Evolutionary conservation across 2,797 vertebrate genomes (phyloP), one percentile per base, ranked within the genome.

Genomic region (Anniella stebbinsi): DNA sequence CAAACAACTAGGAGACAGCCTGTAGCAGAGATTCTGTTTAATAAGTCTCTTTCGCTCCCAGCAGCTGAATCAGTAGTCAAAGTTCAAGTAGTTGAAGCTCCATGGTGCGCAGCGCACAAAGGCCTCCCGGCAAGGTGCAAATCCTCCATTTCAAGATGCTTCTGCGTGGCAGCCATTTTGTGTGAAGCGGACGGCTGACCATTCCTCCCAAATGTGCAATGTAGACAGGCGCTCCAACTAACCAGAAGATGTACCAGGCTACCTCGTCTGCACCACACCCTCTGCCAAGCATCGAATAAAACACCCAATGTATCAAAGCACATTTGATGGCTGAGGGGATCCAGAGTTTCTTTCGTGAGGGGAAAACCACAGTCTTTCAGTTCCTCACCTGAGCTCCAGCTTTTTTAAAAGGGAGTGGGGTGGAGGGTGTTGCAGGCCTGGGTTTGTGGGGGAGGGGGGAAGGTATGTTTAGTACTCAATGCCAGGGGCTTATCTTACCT

Each of bases 391-490:
- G 12, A 28, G 13, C 3, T 38, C 30, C 5, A 87, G 57, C 6
- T 23, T 1, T 73, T 45, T 25, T 2, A 28, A 86, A 76, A 30
- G 18, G 1, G 10, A 86, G 11, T 0, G 10, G 10, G 33, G 21
- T 15, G 3, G 1, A 76, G 84, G 84, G 0, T 76, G 5, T 51
- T 45, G 41, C 30, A 57, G 84, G 11, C 54, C 23, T 18, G 15
- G 41, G 21, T 81, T 85, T 76, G 41, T 33, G 25, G 84, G n/a
- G 17, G 76, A 33, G 69, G 36, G 25, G 84, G n/a, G 17, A 80
- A 33, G 69, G 70, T 45, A 17, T 93, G 88, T 92, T 93, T 83
- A 36, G 78, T 67, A 81, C 51, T 9, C 63, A 66, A 83, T 54
- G 11, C 33, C 0, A 1, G 45, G 66, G 76, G 23, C 8, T 93